phyloP scores from a whole-genome alignment of 1,140 invertebrate species.

The Papilio polyxenes region DNA sequence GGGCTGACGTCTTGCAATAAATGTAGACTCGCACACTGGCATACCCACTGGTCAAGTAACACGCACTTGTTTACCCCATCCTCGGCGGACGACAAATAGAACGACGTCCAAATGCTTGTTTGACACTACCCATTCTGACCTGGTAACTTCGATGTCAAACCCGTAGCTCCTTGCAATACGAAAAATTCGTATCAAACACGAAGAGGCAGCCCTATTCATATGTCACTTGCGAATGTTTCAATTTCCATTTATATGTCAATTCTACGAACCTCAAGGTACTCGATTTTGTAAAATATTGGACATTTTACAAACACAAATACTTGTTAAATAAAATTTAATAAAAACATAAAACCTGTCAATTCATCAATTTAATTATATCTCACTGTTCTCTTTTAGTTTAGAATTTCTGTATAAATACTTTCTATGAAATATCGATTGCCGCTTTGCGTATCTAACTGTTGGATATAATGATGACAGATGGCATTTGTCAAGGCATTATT shows the following conservation, averaged over 20 bases:
- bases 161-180: too few species aligned
- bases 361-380: too few species aligned
- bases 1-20: background rate
- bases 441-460: background rate
- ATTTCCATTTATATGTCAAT: background rate
- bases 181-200: background rate
- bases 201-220: background rate
- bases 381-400: too few species aligned
- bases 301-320: background rate
- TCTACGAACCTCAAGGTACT: background rate
- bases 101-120: too few species aligned
- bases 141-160: too few species aligned
- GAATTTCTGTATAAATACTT: background rate
- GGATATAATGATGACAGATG: background rate
- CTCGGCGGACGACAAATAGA: too few species aligned
- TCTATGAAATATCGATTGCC: background rate
- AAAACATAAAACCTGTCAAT: too few species aligned
- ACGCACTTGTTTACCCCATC: too few species aligned
- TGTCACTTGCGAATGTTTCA: constrained; percentile 6
- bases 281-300: background rate
- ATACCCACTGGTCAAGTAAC: too few species aligned
- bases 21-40: background rate
- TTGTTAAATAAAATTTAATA: background rate
- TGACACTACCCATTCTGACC: too few species aligned
- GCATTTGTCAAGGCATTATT: background rate